These are phyloP conservation scores for Gryllus longicercus DNA, from an alignment of 2,888 invertebrate genomes.

Conservation along the genomic window DNA sequence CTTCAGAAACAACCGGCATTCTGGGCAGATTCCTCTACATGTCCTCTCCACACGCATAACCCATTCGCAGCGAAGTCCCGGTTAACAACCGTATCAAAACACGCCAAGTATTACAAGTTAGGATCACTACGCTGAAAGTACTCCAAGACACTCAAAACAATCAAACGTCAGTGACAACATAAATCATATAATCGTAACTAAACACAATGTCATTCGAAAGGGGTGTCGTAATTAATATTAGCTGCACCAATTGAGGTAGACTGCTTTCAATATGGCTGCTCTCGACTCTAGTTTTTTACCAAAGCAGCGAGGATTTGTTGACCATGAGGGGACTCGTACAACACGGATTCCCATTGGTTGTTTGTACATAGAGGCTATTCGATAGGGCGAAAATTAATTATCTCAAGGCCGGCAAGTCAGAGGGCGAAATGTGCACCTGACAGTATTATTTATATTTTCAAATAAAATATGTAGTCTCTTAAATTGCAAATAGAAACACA, in stretches of 20 bases:
- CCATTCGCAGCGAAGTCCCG: conserved; percentile 38
- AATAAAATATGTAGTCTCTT: no score
- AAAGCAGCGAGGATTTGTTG: conserved; percentile 48
- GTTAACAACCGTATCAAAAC: conserved; percentile 36
- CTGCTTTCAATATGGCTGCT: conserved; percentile 54
- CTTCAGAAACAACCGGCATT: conserved; percentile 38
- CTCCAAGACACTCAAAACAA: not conserved
- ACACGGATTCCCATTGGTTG: conserved; percentile 46
- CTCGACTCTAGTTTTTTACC: conserved; percentile 43
- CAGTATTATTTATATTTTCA: conserved; percentile 38
- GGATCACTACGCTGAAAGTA: no score
- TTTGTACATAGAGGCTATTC: not conserved
- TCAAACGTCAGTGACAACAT: not conserved
- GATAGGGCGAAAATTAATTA: not conserved
- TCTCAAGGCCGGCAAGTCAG: conserved; percentile 51
- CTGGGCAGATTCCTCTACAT: conserved; percentile 36
- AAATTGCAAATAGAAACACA: no score
- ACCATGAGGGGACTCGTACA: conserved; percentile 47
- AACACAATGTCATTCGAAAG: conserved; percentile 32
- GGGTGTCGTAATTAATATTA: conserved; percentile 30
- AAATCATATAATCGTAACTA: not conserved
- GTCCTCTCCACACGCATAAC: conserved; percentile 36
- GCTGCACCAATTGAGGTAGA: conserved; percentile 42
- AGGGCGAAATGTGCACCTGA: conserved; percentile 50
- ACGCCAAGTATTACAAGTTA: conserved; percentile 26